A percentile compares a stretch with the other conserved stretches of the same genome.
These are phyloP conservation scores for Xiphophorus maculatus DNA, from an alignment of 2,113 vertebrate species.

Conservation along the genomic window DNA sequence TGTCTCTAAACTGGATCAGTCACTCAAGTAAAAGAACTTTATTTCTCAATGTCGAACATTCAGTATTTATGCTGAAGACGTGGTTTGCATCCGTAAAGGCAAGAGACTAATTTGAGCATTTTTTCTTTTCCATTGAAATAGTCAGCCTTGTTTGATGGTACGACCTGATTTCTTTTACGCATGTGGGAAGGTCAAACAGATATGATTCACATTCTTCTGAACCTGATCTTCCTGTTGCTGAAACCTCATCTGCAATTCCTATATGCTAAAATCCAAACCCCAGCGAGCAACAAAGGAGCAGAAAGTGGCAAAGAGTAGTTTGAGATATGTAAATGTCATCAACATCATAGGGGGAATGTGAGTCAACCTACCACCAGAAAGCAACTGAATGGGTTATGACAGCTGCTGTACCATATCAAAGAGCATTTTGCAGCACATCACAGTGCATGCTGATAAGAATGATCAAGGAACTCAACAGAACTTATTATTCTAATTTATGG, in stretches of 20 bases:
- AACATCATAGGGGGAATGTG: slow-evolving; percentile 49
- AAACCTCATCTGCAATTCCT: slow-evolving; percentile 56
- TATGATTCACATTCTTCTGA: slow-evolving; percentile 36
- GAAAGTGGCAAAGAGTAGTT: slow-evolving; percentile 46
- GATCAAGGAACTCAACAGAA: slow-evolving; percentile 2
- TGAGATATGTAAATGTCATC: slow-evolving; percentile 62
- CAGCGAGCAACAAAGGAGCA: slow-evolving; percentile 27
- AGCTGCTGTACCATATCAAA: slow-evolving; percentile 51
- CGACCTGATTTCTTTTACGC: not conserved
- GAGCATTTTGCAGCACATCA: slow-evolving; percentile 46
- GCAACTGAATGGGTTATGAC: slow-evolving; percentile 45
- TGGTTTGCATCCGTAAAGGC: slow-evolving; percentile 18
- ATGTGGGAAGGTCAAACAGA: slow-evolving; percentile 44
- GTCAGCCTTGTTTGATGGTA: slow-evolving; percentile 15
- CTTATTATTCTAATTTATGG: slow-evolving; percentile 10
- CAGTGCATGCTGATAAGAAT: not conserved
- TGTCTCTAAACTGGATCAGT: slow-evolving; percentile 63
- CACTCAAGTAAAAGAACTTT: slow-evolving; percentile 37
- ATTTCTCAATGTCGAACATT: slow-evolving; percentile 56
- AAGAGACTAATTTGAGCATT: slow-evolving; percentile 39
- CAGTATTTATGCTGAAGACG: slow-evolving; percentile 22
- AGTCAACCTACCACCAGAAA: slow-evolving; percentile 52
- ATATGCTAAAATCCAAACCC: slow-evolving; percentile 40
- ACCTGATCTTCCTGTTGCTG: slow-evolving; percentile 16
- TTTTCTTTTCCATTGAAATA: slow-evolving; percentile 30